Percentiles rank a stretch among this genome's conserved stretches.
Conservation (phyloP, 2,888 invertebrate genomes). For the Subacronicta megacephala region DNA sequence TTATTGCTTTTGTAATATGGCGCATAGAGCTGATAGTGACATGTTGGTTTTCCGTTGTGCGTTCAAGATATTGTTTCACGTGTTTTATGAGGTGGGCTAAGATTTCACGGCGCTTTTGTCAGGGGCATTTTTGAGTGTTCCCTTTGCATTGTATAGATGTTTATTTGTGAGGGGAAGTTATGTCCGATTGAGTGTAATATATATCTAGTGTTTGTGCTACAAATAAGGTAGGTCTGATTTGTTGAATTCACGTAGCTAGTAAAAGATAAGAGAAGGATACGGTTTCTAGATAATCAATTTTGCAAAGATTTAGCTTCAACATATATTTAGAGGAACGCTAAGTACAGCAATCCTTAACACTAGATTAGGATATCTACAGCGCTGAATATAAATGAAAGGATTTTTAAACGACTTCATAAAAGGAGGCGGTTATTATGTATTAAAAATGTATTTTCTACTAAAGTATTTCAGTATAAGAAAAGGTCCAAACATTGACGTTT, state of each 20-base stretch:
- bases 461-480: neutral
- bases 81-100: constrained; percentile 88
- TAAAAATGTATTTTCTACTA: neutral
- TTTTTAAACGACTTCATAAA: no score
- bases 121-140: constrained; percentile 81
- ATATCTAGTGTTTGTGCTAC: constrained; percentile 62
- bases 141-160: constrained; percentile 65
- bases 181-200: constrained; percentile 76
- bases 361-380: no score
- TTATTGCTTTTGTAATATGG: constrained; percentile 33
- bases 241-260: constrained; percentile 4
- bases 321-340: no score
- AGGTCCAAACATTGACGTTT: neutral
- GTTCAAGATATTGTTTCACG: constrained; percentile 86
- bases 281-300: no score
- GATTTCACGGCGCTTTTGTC: constrained; percentile 81
- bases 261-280: no score
- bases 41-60: constrained; percentile 51
- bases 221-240: constrained; percentile 24
- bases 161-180: constrained; percentile 68
- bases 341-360: no score
- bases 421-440: no score
- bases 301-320: no score
- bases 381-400: no score
- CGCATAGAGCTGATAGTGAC: constrained; percentile 1